phyloP scores from a whole-genome alignment of 2,113 vertebrate genomes.

The Parus major region DNA sequence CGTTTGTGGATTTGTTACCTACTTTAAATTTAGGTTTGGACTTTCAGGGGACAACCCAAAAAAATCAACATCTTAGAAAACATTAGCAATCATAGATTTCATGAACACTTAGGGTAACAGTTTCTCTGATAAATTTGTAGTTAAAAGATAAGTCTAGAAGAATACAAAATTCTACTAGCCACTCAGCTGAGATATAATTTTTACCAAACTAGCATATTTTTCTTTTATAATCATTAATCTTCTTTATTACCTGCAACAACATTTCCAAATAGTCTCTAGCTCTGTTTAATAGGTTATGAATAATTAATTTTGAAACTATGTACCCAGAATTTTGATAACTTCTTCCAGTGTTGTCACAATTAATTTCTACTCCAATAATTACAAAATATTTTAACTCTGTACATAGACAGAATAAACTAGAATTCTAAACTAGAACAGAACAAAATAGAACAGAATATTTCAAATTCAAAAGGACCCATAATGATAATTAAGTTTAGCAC shows the following conservation, averaged over 20 bases:
- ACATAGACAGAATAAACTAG: background rate
- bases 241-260: background rate
- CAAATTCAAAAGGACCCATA: background rate
- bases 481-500: background rate
- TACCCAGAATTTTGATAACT: background rate
- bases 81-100: background rate
- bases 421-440: background rate
- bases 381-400: background rate
- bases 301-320: background rate
- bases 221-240: background rate
- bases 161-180: background rate
- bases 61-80: background rate
- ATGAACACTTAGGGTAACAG: background rate
- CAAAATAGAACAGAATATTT: background rate
- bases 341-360: background rate
- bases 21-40: background rate
- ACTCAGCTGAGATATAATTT: background rate
- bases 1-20: accelerated
- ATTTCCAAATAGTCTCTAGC: background rate
- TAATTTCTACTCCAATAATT: background rate
- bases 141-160: background rate
- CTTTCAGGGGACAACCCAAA: background rate
- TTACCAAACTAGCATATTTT: background rate
- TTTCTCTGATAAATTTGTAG: background rate
- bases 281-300: background rate